Percentiles rank a stretch among this genome's conserved stretches.
Evolutionary conservation across 2,113 vertebrate species (phyloP).

Genomic region (Hippocampus mohnikei): DNA sequence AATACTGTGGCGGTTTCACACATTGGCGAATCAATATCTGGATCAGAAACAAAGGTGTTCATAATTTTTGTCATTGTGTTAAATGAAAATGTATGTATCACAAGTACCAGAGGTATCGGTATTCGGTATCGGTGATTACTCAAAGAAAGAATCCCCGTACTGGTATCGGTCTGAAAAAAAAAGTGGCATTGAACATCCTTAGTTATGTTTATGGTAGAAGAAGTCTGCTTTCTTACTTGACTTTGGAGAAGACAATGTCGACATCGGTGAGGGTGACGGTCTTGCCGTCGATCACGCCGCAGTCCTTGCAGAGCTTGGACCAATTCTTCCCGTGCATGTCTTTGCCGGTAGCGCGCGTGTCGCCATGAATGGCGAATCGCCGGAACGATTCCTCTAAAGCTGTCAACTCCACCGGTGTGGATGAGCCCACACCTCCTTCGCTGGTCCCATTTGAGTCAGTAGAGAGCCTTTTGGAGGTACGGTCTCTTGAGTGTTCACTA

Average conservation of each 20-base stretch:
- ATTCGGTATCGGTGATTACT: too few species aligned
- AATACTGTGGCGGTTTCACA: too few species aligned
- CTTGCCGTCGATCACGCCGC: slow-evolving; percentile 87
- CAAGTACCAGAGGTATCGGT: too few species aligned
- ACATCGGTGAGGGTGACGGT: slow-evolving; percentile 90
- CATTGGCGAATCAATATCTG: too few species aligned
- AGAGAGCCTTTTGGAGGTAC: slow-evolving; percentile 69
- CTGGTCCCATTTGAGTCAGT: slow-evolving; percentile 80
- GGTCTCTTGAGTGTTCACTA: slow-evolving; percentile 69
- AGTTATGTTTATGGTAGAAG: background rate
- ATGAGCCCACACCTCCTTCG: slow-evolving; percentile 74
- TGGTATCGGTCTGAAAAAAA: too few species aligned
- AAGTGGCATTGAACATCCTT: too few species aligned
- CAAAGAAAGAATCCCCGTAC: too few species aligned
- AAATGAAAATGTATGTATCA: too few species aligned
- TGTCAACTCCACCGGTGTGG: slow-evolving; percentile 77
- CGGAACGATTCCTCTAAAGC: slow-evolving; percentile 89
- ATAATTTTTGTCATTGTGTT: too few species aligned
- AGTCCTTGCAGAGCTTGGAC: slow-evolving; percentile 95
- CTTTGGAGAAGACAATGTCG: slow-evolving; percentile 98
- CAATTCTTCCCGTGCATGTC: slow-evolving; percentile 98
- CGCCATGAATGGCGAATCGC: slow-evolving; percentile 89
- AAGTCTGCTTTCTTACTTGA: slow-evolving; percentile 78
- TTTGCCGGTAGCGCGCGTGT: slow-evolving; percentile 86
- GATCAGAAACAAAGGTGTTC: too few species aligned